Evolutionary conservation across 2,888 invertebrate genomes (phyloP), one percentile per base, ranked within the genome.

Genomic region (Rambutsinella grinnellia): DNA sequence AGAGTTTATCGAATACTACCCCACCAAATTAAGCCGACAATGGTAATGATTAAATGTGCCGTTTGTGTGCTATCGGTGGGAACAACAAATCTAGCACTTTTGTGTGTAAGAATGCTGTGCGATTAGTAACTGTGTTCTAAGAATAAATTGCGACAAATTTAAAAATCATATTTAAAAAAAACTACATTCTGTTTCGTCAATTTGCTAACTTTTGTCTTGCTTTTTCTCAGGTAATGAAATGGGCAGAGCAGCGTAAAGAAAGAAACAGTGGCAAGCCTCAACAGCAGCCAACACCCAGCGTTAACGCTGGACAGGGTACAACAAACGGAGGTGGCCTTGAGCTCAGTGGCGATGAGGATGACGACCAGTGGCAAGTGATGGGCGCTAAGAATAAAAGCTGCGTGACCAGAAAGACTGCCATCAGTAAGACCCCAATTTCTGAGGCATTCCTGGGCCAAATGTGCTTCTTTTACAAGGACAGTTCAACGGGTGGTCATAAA

Each of bases 371-470:
- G 82, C 82, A 82, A 75, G 84, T 84, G 2, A 95, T 94, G 91
- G 95, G 92, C 75, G 94, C 92, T 19, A 93, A 92, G 86, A 94
- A 95, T 87, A 95, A 95, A 86, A 93, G 94, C 82, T 93, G 94
- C 67, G 91, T 96, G 62, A 96, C 96, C 67, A 90, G 97, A 19
- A 92, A 93, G 85, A 93, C 95, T 75, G 91, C 92, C 85, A 91
- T 93, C 88, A 91, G 90, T 58, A 91, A 92, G 84, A 95, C 97
- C 36, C 97, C 97, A 0, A 90, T 98, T 17, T 94, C 95, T 49
- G 94, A 95, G 85, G 95, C 98, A 80, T 97, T 98, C 88, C 93
- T 95, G 81, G 98, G 98, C 56, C 93, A 95, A 85, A 90, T 96
- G 79, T 91, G 96, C 76, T 94, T 95, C 53, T 91, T 94, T 13